Conservation (phyloP, 30 jellyfish, hydroid and myxozoan species). For the Hydractinia echinata region DNA sequence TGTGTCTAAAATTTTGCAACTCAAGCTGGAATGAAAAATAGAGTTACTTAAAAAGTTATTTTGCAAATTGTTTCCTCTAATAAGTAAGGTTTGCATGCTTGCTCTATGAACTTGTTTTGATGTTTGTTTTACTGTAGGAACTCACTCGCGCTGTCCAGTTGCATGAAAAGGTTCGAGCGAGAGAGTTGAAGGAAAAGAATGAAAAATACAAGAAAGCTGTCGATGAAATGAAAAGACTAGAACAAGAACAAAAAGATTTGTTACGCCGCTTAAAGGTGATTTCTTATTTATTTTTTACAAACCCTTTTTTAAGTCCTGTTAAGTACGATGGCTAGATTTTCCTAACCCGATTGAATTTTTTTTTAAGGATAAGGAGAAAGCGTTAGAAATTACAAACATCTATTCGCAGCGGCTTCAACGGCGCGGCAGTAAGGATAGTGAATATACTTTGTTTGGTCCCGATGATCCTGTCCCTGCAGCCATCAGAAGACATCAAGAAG, state of each 20-base stretch:
- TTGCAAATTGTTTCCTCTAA: neutral
- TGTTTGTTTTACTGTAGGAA: slow-evolving; percentile 43
- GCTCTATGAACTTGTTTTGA: no score
- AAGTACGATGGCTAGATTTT: neutral
- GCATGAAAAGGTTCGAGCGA: slow-evolving; percentile 53
- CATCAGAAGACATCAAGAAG: slow-evolving; percentile 32
- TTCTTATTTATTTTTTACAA: neutral
- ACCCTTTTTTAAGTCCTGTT: neutral
- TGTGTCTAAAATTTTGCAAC: no score
- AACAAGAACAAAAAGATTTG: slow-evolving; percentile 44
- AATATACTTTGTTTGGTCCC: slow-evolving; percentile 26
- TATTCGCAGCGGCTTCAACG: slow-evolving; percentile 69
- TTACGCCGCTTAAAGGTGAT: slow-evolving; percentile 59
- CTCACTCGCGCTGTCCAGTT: slow-evolving; percentile 53
- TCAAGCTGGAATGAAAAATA: no score
- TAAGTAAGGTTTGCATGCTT: neutral
- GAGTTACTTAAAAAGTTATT: neutral
- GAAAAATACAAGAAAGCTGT: slow-evolving; percentile 65
- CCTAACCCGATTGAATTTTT: neutral
- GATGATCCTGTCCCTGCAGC: slow-evolving; percentile 36
- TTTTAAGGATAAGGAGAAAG: slow-evolving; percentile 79
- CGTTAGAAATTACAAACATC: slow-evolving; percentile 65
- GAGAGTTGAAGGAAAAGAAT: slow-evolving; percentile 74
- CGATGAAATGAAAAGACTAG: slow-evolving; percentile 72
- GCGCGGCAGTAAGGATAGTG: slow-evolving; percentile 39